Evolutionary conservation across 2,888 invertebrate genomes (phyloP), one percentile per base, ranked within the genome.

Genomic region (Caenorhabditis becei): DNA sequence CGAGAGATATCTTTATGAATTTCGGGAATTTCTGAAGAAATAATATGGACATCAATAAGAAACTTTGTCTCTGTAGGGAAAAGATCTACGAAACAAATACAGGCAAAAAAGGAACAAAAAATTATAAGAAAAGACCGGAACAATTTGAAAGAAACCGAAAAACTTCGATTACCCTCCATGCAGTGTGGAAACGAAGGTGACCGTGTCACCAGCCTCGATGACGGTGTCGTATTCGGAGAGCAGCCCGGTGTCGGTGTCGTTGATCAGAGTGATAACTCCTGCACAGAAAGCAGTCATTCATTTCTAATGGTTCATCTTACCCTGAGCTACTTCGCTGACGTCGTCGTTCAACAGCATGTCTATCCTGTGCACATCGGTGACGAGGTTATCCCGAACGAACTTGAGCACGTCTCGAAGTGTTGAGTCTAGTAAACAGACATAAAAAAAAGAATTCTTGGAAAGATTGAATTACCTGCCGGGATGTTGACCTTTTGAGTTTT

Each of bases 161-260:
- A 41, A 14, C 41, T 14, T 16, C 35, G 47, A 47, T 82, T 37
- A 82, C 18, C 82, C 82, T 2, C 82, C 82, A 53, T 82, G 82
- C 59, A 82, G 69, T n/a, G 82, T 82, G 0, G 82, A 82, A 18
- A 82, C 82, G 51, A 82, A 82, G 0, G 82, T 82, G 18, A 82
- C 61, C 26, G 63, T 67, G 54, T 82, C 82, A 7, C 72, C 72
- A 7, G 65, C 72, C 20, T 82, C 82, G 16, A 82, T 69, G 3
- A 58, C 24, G 1, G 82, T 82, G 14, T 82, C 82, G 24, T 82
- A 82, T 11, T 82, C 82, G 10, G 69, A 72, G 1, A 82, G 59
- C 11, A 82, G 28, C 2, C 59, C 74, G n/a, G 65, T 59, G 53
- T 82, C 82, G 3, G 74, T 74, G 59, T 82, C 82, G 32, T 82